Base-by-base conservation (phyloP, 2,888 invertebrate genomes). In the Sinodicranocentrus sp. region DNA sequence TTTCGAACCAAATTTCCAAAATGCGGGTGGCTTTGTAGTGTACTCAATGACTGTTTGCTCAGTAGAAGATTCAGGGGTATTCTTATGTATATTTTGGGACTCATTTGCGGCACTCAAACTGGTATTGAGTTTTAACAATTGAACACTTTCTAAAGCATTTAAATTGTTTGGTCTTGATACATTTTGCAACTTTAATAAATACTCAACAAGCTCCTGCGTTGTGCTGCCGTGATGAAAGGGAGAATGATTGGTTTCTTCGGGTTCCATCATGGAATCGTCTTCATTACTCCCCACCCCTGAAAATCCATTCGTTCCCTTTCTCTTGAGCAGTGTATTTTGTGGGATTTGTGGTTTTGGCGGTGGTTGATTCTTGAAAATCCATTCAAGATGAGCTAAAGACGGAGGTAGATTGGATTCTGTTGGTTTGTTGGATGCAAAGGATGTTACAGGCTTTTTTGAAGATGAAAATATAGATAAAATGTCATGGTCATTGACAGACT, bases 351-450 rank as follows among this genome's bases (percentile, higher is more conserved):
- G 87, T 68, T 87, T 87, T 79, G 88, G 87, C 28, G 87, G 87
- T n/a, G 87, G 85, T 26, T 88, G 79, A 76, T 87, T 86, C 21
- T 87, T 86, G 23, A 88, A 86, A 28, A 88, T 86, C 88, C 88
- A 88, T 54, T 85, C 84, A 15, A 88, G 76, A 75, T 88, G 88
- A 23, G 87, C 73, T 17, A 88, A 57, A 21, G 86, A 82, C 17
- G 87, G 85, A 5, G 88, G 87, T 5, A 88, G 15, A 21, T 77
- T 39, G 19, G 72, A 28, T 6, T 75, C 57, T 0, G 25, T 15
- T 61, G 67, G 0, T 13, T 1, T 19, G 23, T 68, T 19, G 8
- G 68, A n/a, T 15, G 33, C n/a, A 33, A 57, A 5, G 6, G 76
- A 13, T 19, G 73, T 44, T 57, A 48, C 21, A 54, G 79, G 80